Conservation (phyloP, 2,113 vertebrate genomes). For the Bubo bubo region DNA sequence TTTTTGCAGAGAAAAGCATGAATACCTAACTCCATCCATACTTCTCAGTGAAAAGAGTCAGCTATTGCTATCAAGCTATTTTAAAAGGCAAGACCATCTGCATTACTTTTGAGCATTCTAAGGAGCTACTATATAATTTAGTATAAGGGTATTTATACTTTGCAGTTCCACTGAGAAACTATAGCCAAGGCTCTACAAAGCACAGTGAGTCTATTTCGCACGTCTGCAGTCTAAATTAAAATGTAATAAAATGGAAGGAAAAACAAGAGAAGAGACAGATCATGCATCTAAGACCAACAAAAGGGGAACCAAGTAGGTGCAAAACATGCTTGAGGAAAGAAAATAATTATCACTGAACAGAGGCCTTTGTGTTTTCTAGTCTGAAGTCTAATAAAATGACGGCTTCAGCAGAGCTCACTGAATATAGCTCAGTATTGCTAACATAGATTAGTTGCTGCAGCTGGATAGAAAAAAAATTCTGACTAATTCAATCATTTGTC, state of each 20-base stretch:
- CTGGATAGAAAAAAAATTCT: background rate
- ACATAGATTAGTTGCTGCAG: background rate
- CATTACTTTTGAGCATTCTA: background rate
- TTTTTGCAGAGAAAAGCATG: background rate
- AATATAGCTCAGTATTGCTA: background rate
- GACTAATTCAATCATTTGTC: background rate
- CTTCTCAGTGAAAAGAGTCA: background rate
- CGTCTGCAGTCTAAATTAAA: background rate
- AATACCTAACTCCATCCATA: background rate
- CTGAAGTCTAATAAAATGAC: background rate
- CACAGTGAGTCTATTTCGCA: background rate
- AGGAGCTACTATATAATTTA: background rate
- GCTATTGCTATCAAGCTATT: background rate
- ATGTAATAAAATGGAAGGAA: background rate
- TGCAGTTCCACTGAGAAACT: background rate
- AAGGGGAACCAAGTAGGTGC: background rate
- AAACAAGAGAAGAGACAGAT: background rate
- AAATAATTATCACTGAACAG: background rate
- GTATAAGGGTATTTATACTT: background rate
- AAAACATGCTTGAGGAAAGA: background rate
- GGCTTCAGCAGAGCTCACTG: background rate
- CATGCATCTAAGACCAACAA: background rate
- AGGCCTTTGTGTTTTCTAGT: background rate
- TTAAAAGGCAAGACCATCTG: background rate
- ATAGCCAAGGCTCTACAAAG: background rate